A percentile compares a stretch with the other conserved stretches of the same genome.
phyloP scores from a whole-genome alignment of 2,888 invertebrate genomes.

The Orthosia gothica region DNA sequence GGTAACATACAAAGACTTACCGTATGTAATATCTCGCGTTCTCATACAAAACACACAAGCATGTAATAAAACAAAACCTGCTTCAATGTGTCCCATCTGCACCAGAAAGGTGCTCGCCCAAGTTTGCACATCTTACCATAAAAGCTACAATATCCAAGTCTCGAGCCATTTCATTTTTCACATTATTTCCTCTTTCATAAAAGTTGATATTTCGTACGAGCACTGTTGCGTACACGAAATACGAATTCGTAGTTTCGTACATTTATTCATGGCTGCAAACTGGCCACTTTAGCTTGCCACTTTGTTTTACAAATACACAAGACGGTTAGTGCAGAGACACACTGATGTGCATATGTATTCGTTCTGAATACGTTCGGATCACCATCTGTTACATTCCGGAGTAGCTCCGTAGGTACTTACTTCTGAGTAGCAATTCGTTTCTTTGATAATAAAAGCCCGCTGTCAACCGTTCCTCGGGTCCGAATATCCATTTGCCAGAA shows the following conservation, averaged over 20 bases:
- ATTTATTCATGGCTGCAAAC: constrained; percentile 79
- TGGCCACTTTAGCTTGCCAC: constrained; percentile 71
- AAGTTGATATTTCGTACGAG: constrained; percentile 73
- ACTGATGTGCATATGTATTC: constrained; percentile 61
- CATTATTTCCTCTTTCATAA: constrained; percentile 78
- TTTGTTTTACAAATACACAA: constrained; percentile 76
- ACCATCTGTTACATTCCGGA: constrained; percentile 62
- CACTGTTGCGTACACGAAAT: constrained; percentile 75
- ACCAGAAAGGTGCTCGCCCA: constrained; percentile 61
- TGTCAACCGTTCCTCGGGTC: constrained; percentile 57
- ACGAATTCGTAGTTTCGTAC: constrained; percentile 70
- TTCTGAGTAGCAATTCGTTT: constrained; percentile 61
- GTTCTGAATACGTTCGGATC: constrained; percentile 60
- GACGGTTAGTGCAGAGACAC: constrained; percentile 64
- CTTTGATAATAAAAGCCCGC: constrained; percentile 65
- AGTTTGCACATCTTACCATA: constrained; percentile 61
- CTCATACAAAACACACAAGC: constrained; percentile 5
- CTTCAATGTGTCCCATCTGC: constrained; percentile 63
- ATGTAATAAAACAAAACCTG: constrained; percentile 54
- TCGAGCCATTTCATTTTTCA: constrained; percentile 76
- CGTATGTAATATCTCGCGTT: constrained; percentile 25
- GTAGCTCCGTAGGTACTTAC: constrained; percentile 38
- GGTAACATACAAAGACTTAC: neutral
- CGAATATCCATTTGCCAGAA: constrained; percentile 70
- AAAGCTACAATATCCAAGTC: constrained; percentile 71